phyloP scores from a whole-genome alignment of 2,888 invertebrate genomes.

The Galeruca laticollis region DNA sequence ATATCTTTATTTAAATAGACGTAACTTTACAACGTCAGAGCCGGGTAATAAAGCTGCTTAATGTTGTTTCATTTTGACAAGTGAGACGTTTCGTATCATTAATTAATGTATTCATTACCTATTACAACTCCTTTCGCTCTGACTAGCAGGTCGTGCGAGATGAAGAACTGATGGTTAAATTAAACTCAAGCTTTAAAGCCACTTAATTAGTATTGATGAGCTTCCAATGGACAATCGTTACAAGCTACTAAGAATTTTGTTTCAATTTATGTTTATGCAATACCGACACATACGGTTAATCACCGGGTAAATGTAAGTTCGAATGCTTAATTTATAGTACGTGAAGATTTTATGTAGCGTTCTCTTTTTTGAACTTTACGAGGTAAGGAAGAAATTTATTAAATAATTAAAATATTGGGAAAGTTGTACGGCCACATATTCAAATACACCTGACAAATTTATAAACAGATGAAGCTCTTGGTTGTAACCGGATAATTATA shows the following conservation, averaged over 20 bases:
- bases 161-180: constrained; percentile 21
- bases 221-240: constrained; percentile 20
- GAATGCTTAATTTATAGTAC: background rate
- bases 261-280: constrained; percentile 24
- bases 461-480: too few relatives aligned
- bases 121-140: constrained; percentile 10
- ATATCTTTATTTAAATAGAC: background rate
- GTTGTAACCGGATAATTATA: too few relatives aligned
- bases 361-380: background rate
- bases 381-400: background rate
- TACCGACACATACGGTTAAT: constrained; percentile 13
- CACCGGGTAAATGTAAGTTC: background rate
- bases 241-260: constrained; percentile 23
- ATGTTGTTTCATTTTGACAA: constrained; percentile 12
- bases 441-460: too few relatives aligned
- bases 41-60: constrained; percentile 1
- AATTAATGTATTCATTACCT: constrained; percentile 15
- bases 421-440: too few relatives aligned
- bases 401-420: too few relatives aligned
- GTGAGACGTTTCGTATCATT: constrained; percentile 15
- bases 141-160: constrained; percentile 2
- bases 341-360: background rate
- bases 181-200: constrained; percentile 7
- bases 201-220: constrained; percentile 23
- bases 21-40: background rate